Percentiles rank a stretch among this genome's conserved stretches.
These are phyloP conservation scores for Melierax canorus DNA, from an alignment of 2,113 vertebrate species.

Conservation along the genomic window DNA sequence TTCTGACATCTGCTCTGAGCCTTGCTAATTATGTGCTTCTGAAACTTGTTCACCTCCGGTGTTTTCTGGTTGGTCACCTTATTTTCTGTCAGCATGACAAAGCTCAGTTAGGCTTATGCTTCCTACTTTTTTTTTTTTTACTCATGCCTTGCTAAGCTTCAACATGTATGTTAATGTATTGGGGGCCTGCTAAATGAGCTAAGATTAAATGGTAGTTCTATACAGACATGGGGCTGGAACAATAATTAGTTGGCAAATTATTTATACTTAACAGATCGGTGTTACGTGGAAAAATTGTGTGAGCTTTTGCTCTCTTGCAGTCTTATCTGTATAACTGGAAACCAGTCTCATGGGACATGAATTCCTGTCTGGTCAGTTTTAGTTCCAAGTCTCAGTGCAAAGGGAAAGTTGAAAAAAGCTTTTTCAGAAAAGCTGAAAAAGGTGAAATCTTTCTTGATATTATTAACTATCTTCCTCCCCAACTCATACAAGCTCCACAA, in stretches of 20 bases:
- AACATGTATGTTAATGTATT: background rate
- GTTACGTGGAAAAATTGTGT: background rate
- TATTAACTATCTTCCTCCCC: background rate
- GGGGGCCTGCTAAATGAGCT: background rate
- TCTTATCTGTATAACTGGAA: slow-evolving; percentile 33
- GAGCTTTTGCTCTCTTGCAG: background rate
- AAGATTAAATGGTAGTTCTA: background rate
- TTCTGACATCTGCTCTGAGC: background rate
- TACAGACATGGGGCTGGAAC: background rate
- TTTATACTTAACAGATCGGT: background rate
- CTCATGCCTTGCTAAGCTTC: background rate
- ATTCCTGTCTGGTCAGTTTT: slow-evolving; percentile 48
- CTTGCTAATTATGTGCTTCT: background rate
- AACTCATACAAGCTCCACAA: background rate
- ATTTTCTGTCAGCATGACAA: background rate
- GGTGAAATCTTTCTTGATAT: background rate
- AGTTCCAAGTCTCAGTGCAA: slow-evolving; percentile 11
- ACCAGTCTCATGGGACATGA: background rate
- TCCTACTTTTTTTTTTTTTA: background rate
- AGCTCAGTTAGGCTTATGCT: background rate
- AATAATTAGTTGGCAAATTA: background rate
- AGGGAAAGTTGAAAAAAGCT: background rate
- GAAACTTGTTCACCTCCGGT: background rate
- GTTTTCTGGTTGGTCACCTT: background rate
- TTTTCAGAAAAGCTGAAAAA: background rate